Conservation (phyloP, 2,113 vertebrate species). For the human (Homo sapiens) region DNA sequence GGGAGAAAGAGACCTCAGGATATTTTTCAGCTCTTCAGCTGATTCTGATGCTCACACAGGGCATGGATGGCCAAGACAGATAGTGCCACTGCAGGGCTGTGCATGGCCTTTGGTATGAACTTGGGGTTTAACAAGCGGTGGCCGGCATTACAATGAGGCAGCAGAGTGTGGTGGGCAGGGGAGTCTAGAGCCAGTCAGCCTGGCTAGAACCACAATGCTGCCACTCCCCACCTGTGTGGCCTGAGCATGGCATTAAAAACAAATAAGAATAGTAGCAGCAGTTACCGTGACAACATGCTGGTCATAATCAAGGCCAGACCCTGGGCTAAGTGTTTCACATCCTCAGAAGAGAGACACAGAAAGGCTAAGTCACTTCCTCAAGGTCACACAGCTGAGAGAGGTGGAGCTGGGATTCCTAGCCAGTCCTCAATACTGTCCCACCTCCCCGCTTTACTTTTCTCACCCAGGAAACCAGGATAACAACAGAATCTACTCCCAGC, state of each 20-base stretch:
- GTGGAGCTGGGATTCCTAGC: neutral
- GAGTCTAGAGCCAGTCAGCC: neutral
- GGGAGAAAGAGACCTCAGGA: neutral
- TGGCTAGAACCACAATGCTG: neutral
- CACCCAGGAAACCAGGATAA: neutral
- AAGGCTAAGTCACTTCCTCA: no score
- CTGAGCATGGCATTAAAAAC: neutral
- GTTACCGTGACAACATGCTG: neutral
- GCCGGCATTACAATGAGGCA: neutral
- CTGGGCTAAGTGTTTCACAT: neutral
- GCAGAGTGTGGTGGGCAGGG: neutral
- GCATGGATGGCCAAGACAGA: fast-evolving
- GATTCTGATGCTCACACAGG: neutral
- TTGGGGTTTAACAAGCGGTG: fast-evolving
- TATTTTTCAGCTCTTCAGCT: neutral
- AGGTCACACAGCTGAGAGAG: neutral
- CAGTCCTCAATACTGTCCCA: neutral
- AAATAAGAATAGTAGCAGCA: no score
- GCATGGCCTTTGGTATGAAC: fast-evolving
- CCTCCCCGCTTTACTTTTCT: neutral
- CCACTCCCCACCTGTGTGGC: neutral
- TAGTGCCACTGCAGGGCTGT: fast-evolving
- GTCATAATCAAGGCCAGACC: fast-evolving
- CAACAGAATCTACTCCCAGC: neutral
- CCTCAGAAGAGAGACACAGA: neutral